These are phyloP conservation scores for Pygoscelis antarcticus DNA, from an alignment of 2,113 vertebrate genomes.

Conservation along the genomic window DNA sequence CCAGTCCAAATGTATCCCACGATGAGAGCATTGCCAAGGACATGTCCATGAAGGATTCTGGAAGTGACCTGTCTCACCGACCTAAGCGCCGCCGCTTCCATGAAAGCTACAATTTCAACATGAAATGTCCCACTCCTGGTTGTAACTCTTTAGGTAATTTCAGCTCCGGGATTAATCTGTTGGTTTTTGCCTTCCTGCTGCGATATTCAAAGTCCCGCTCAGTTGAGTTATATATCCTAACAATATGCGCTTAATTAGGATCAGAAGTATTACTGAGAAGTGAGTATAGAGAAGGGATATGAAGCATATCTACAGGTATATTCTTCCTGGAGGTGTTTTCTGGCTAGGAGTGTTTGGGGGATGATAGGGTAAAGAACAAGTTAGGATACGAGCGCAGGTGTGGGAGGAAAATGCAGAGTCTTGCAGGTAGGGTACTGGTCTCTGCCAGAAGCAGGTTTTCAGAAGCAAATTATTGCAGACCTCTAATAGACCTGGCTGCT, in stretches of 20 bases:
- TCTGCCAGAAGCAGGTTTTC: neutral
- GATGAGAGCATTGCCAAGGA: conserved; percentile 96
- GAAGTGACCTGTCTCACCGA: conserved; percentile 93
- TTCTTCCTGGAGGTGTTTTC: neutral
- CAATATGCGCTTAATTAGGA: rapidly evolving
- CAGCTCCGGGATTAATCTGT: neutral
- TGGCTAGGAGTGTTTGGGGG: neutral
- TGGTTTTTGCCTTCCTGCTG: neutral
- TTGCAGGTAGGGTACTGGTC: neutral
- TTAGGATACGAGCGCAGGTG: neutral
- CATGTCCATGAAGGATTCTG: conserved; percentile 90
- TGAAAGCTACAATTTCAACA: conserved; percentile 99
- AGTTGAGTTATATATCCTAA: rapidly evolving
- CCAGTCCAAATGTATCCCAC: conserved; percentile 94
- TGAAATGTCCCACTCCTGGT: conserved; percentile 97
- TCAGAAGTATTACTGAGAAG: neutral
- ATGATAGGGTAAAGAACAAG: neutral
- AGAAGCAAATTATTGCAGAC: neutral
- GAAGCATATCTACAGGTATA: rapidly evolving
- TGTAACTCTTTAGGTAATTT: conserved; percentile 93
- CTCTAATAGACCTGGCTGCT: neutral
- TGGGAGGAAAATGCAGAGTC: neutral
- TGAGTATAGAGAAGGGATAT: neutral
- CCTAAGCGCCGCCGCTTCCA: conserved; percentile 97
- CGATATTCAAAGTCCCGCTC: neutral